These are phyloP conservation scores for Terrapene triunguis DNA, from an alignment of 2,113 vertebrate species.

Conservation along the genomic window DNA sequence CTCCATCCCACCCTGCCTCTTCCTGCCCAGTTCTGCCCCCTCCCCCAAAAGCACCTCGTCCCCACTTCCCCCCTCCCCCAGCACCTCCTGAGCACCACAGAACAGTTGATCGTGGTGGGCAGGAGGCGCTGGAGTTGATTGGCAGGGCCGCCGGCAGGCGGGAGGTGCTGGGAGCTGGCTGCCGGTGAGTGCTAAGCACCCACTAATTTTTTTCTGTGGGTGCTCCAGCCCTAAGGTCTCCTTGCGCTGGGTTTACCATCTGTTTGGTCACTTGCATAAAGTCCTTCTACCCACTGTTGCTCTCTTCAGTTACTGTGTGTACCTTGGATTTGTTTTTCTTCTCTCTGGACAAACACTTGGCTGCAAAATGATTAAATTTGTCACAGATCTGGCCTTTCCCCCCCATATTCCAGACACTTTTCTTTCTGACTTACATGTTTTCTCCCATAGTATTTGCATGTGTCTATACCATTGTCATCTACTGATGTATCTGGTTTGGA, in stretches of 20 bases:
- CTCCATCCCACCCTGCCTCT: too few species aligned
- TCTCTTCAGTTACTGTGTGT: not conserved
- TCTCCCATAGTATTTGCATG: not conserved
- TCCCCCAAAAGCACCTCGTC: too few species aligned
- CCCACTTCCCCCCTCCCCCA: too few species aligned
- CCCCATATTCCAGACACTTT: not conserved
- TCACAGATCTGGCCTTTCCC: not conserved
- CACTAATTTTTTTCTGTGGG: too few species aligned
- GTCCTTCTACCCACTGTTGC: not conserved
- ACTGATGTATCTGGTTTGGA: not conserved
- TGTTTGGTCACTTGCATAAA: not conserved
- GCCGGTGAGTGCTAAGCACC: too few species aligned
- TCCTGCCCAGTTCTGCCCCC: too few species aligned
- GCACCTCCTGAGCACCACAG: too few species aligned
- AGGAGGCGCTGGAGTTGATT: too few species aligned
- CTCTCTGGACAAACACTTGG: not conserved
- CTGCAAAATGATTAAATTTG: not conserved
- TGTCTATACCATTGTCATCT: not conserved
- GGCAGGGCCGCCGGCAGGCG: too few species aligned
- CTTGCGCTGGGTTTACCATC: not conserved
- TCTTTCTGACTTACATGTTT: not conserved
- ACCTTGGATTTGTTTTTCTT: not conserved
- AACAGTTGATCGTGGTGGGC: too few species aligned
- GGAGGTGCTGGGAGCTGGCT: too few species aligned
- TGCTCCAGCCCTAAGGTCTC: not conserved